Evolutionary conservation across 2,113 vertebrate species (phyloP).

Genomic region (Mastomys coucha): DNA sequence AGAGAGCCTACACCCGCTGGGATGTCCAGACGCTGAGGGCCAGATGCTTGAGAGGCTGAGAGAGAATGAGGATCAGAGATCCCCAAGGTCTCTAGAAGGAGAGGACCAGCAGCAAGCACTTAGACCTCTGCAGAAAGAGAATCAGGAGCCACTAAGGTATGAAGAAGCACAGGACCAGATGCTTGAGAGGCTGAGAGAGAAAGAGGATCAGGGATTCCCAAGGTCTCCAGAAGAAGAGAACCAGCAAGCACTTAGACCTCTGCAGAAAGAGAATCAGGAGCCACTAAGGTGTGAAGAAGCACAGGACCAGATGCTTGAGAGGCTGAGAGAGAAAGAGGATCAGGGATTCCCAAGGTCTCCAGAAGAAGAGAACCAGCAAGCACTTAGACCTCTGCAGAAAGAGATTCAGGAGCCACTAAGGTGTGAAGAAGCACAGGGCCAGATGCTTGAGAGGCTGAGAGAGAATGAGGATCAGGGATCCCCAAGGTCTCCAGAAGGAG

Average conservation of each 20-base stretch:
- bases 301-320: background rate
- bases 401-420: background rate
- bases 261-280: background rate
- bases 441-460: background rate
- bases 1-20: background rate
- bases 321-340: background rate
- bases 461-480: background rate
- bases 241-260: background rate
- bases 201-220: constrained; percentile 9
- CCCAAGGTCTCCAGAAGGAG: background rate
- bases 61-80: constrained; percentile 3
- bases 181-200: background rate
- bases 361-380: background rate
- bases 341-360: background rate
- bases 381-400: background rate
- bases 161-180: background rate
- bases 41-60: background rate
- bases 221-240: background rate
- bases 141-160: background rate
- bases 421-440: no score
- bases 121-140: background rate
- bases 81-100: background rate
- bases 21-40: background rate
- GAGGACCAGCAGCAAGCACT: background rate
- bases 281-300: background rate